These are phyloP conservation scores for Oryzaephilus surinamensis DNA, from an alignment of 1,140 invertebrate genomes.

Conservation along the genomic window DNA sequence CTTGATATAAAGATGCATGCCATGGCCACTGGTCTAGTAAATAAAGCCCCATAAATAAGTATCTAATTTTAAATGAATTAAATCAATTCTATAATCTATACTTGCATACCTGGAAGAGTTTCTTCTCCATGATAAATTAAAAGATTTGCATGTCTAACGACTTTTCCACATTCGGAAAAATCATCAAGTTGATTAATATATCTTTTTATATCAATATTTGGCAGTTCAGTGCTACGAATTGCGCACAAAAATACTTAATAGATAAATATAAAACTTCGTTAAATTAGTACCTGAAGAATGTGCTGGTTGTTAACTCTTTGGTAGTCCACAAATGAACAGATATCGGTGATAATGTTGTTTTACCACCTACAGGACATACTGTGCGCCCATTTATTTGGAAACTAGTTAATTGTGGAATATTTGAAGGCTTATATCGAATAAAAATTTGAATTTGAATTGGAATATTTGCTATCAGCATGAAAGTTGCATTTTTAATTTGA, in stretches of 20 bases:
- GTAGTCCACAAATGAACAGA: conserved; percentile 18
- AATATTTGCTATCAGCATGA: too few species aligned
- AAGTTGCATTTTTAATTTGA: too few species aligned
- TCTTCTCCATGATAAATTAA: conserved; percentile 24
- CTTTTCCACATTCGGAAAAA: conserved; percentile 25
- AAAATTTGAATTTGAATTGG: too few species aligned
- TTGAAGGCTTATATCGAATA: conserved; percentile 30
- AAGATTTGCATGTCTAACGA: conserved; percentile 10
- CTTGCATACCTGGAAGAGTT: conserved; percentile 20
- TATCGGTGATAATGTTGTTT: conserved; percentile 20
- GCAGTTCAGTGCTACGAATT: too few species aligned
- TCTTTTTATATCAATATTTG: too few species aligned
- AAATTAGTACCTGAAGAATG: conserved; percentile 12
- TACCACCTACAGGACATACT: too few species aligned
- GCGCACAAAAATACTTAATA: too few species aligned
- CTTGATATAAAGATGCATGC: conserved; percentile 30
- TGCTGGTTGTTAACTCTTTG: conserved; percentile 1
- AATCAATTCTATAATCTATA: background rate
- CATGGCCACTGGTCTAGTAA: conserved; percentile 31
- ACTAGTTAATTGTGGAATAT: too few species aligned
- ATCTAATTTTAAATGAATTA: background rate
- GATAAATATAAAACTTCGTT: conserved; percentile 27
- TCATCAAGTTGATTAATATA: too few species aligned
- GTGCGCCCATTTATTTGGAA: too few species aligned
- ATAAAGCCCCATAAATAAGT: too few species aligned